phyloP scores from a whole-genome alignment of 2,888 invertebrate genomes.

The Anodontia alba region DNA sequence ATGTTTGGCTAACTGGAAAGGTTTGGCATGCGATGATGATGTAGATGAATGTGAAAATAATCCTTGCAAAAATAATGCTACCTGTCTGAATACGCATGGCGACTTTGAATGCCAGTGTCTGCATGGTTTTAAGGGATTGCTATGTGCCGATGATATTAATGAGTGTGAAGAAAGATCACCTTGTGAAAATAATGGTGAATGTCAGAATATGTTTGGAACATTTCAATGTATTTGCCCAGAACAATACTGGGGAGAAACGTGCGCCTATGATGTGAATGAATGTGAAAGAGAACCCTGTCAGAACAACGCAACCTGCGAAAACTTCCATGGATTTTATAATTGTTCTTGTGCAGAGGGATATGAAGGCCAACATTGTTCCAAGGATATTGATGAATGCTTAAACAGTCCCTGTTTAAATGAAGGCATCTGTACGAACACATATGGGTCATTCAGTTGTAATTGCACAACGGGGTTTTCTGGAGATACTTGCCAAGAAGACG shows the following conservation, averaged over 20 bases:
- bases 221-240: slow-evolving; percentile 61
- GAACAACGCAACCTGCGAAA: slow-evolving; percentile 38
- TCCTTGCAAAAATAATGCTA: slow-evolving; percentile 27
- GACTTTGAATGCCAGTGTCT: slow-evolving; percentile 30
- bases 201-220: slow-evolving; percentile 54
- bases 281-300: slow-evolving; percentile 32
- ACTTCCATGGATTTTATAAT: slow-evolving; percentile 23
- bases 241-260: slow-evolving; percentile 52
- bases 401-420: slow-evolving; percentile 33
- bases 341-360: slow-evolving; percentile 34
- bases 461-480: slow-evolving; percentile 29
- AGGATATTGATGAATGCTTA: slow-evolving; percentile 37
- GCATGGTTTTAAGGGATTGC: slow-evolving; percentile 4
- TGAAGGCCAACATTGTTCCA: slow-evolving; percentile 22
- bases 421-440: slow-evolving; percentile 33
- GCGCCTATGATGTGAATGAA: slow-evolving; percentile 46
- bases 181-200: slow-evolving; percentile 64
- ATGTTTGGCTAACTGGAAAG: slow-evolving; percentile 57
- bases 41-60: slow-evolving; percentile 32
- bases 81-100: slow-evolving; percentile 37
- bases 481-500: slow-evolving; percentile 29
- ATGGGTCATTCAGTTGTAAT: slow-evolving; percentile 28
- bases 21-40: slow-evolving; percentile 39
- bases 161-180: slow-evolving; percentile 53
- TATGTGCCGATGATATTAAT: slow-evolving; percentile 60